These are phyloP conservation scores for Pipa parva DNA, from an alignment of 2,113 vertebrate genomes.

Conservation along the genomic window DNA sequence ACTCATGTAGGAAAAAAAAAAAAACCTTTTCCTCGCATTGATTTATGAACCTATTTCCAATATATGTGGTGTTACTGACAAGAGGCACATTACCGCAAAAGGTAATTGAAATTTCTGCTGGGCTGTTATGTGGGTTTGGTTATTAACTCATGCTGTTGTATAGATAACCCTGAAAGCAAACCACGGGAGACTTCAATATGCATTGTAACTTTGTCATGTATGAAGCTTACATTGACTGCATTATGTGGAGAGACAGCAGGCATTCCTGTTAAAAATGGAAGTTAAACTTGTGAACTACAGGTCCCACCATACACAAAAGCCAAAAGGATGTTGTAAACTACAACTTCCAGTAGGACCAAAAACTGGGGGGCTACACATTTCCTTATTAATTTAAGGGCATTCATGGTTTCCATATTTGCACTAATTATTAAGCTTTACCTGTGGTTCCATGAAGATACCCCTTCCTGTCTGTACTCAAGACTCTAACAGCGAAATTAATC, in stretches of 20 bases:
- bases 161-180: slow-evolving; percentile 18
- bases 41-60: slow-evolving; percentile 39
- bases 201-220: slow-evolving; percentile 9
- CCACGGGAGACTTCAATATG: slow-evolving; percentile 1
- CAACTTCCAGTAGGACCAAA: too few species aligned
- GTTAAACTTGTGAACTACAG: too few species aligned
- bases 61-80: slow-evolving; percentile 43
- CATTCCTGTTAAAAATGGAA: background rate
- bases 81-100: slow-evolving; percentile 34
- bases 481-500: too few species aligned
- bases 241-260: background rate
- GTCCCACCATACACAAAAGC: too few species aligned
- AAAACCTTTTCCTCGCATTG: slow-evolving; percentile 9
- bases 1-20: slow-evolving; percentile 5
- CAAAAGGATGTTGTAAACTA: too few species aligned
- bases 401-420: too few species aligned
- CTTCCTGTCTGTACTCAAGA: too few species aligned
- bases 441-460: too few species aligned
- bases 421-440: too few species aligned
- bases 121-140: slow-evolving; percentile 1
- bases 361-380: background rate
- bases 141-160: slow-evolving; percentile 37
- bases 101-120: slow-evolving; percentile 27
- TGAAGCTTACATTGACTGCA: background rate
- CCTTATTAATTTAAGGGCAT: too few species aligned